These are phyloP conservation scores for Idaea dimidiata DNA, from an alignment of 2,888 invertebrate genomes.

Conservation along the genomic window DNA sequence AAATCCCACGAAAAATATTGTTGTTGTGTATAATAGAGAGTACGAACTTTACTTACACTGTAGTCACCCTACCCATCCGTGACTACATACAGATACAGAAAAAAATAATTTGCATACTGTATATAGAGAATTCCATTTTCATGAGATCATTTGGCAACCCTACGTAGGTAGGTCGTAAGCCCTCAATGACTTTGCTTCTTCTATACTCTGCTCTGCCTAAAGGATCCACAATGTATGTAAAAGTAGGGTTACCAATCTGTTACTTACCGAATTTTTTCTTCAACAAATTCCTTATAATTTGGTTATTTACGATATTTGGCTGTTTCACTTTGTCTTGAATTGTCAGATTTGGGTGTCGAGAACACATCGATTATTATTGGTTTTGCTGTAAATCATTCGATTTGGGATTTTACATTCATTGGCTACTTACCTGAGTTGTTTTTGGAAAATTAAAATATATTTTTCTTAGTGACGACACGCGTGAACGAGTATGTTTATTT, in stretches of 20 bases:
- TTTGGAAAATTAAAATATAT: too few relatives aligned
- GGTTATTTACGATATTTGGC: neutral
- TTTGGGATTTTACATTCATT: too few relatives aligned
- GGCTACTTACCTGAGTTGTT: too few relatives aligned
- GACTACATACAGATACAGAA: slow-evolving; percentile 37
- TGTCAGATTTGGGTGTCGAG: neutral
- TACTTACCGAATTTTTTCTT: slow-evolving; percentile 8
- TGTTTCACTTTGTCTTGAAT: neutral
- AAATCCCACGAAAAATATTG: slow-evolving; percentile 4
- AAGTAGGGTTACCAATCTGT: slow-evolving; percentile 6
- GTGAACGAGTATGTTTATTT: too few relatives aligned
- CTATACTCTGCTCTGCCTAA: neutral
- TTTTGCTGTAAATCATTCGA: neutral
- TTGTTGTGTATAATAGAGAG: neutral
- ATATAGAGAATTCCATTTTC: slow-evolving; percentile 59
- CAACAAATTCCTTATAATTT: slow-evolving; percentile 2
- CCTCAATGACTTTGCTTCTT: neutral
- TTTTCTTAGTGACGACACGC: too few relatives aligned
- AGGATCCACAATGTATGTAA: slow-evolving; percentile 16
- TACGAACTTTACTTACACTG: slow-evolving; percentile 5
- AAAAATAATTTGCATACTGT: slow-evolving; percentile 57
- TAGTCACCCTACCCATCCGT: slow-evolving; percentile 38
- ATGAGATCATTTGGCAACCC: slow-evolving; percentile 65
- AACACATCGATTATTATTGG: neutral
- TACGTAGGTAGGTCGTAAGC: slow-evolving; percentile 37